A percentile compares a stretch with the other conserved stretches of the same genome.
These are phyloP conservation scores for Dicycla oo DNA, from an alignment of 2,888 invertebrate species.

Conservation along the genomic window DNA sequence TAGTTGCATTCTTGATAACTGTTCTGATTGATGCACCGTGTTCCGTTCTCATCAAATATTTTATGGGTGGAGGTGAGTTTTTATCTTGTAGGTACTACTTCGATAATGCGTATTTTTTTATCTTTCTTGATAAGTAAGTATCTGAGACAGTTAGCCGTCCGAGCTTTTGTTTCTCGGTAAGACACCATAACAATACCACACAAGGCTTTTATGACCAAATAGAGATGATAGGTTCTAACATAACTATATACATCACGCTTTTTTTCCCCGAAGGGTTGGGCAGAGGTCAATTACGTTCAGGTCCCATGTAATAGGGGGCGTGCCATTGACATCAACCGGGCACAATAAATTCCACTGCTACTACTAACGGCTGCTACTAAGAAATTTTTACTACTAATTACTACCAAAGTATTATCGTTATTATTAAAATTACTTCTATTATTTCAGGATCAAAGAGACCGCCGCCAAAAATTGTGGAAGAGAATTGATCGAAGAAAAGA, in stretches of 20 bases:
- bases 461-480: not conserved
- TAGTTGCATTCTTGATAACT: slow-evolving; percentile 74
- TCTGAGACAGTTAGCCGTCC: not conserved
- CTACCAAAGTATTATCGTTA: not conserved
- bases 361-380: not conserved
- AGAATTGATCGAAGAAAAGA: slow-evolving; percentile 30
- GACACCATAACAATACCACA: not conserved
- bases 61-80: slow-evolving; percentile 74
- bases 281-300: too few species aligned
- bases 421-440: not conserved
- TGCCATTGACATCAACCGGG: not conserved
- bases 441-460: slow-evolving; percentile 46
- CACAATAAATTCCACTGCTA: rapidly evolving
- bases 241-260: too few species aligned
- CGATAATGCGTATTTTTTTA: too few species aligned
- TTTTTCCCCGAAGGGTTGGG: too few species aligned
- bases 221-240: too few species aligned
- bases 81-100: too few species aligned
- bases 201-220: not conserved
- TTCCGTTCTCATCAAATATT: slow-evolving; percentile 75
- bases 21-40: slow-evolving; percentile 79
- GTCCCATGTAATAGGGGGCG: too few species aligned
- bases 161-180: not conserved
- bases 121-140: not conserved
- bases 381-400: not conserved